A percentile compares a stretch with the other conserved stretches of the same genome.
Conservation (phyloP, 2,797 vertebrate genomes). For the Todus mexicanus region DNA sequence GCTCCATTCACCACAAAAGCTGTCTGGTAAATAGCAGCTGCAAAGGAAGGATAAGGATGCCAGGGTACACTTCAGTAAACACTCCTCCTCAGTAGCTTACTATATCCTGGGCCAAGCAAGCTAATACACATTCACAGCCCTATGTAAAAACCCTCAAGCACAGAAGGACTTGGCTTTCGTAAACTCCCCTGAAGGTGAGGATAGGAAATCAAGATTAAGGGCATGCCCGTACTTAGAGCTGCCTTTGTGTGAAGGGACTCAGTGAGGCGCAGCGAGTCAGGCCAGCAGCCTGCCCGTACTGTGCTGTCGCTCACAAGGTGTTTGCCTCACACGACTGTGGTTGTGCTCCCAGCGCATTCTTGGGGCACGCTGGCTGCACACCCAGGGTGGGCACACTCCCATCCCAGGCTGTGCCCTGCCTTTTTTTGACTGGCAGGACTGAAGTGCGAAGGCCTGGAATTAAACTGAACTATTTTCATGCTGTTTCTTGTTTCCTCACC, state of each 20-base stretch:
- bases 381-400: accelerated
- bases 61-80: conserved; percentile 66
- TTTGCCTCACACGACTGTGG: accelerated
- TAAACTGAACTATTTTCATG: not conserved
- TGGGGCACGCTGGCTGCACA: not conserved
- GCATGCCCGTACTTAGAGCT: not conserved
- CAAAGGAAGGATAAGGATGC: conserved; percentile 74
- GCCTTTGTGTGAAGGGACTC: not conserved
- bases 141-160: not conserved
- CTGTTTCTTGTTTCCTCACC: not conserved
- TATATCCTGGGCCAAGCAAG: conserved; percentile 24
- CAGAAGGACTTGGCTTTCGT: not conserved
- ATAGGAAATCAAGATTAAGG: not conserved
- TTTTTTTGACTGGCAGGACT: not conserved
- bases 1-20: conserved; percentile 68
- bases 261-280: accelerated
- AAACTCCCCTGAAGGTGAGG: not conserved
- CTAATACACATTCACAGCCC: not conserved
- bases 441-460: not conserved
- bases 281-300: accelerated
- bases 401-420: not conserved
- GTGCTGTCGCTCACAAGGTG: accelerated
- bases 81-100: conserved; percentile 28
- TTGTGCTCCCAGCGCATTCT: accelerated
- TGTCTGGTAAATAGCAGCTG: conserved; percentile 79